phyloP scores from a whole-genome alignment of 2,113 vertebrate genomes.

The Myodes glareolus region DNA sequence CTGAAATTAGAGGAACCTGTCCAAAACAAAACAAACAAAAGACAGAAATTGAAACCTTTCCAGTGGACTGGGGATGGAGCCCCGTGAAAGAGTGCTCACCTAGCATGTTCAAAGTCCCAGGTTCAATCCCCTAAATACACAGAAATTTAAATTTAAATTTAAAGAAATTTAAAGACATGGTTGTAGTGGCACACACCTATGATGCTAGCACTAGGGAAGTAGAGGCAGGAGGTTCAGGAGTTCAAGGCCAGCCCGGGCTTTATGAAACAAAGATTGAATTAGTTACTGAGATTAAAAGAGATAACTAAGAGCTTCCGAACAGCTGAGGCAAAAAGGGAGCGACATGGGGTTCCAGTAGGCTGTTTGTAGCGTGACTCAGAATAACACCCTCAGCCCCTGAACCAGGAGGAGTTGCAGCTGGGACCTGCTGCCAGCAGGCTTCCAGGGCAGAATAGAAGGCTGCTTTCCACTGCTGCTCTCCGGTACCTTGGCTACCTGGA shows the following conservation, averaged over 20 bases:
- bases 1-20: neutral
- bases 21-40: neutral
- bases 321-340: neutral
- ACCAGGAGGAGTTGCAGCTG: neutral
- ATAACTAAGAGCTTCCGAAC: neutral
- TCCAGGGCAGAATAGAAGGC: neutral
- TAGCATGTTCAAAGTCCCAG: neutral
- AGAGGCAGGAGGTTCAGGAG: neutral
- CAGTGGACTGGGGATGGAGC: neutral
- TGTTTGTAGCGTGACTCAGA: neutral
- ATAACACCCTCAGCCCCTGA: neutral
- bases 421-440: neutral
- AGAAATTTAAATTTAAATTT: neutral
- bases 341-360: neutral
- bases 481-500: neutral
- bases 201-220: neutral
- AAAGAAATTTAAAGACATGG: neutral
- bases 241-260: neutral
- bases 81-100: neutral
- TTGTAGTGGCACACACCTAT: neutral
- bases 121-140: neutral
- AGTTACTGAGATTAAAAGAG: neutral
- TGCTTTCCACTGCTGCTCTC: neutral
- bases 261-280: neutral
- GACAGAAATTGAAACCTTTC: neutral